A percentile compares a stretch with the other conserved stretches of the same genome.
Conservation (phyloP, 1,140 invertebrate species). For the Saccostrea glomerata region DNA sequence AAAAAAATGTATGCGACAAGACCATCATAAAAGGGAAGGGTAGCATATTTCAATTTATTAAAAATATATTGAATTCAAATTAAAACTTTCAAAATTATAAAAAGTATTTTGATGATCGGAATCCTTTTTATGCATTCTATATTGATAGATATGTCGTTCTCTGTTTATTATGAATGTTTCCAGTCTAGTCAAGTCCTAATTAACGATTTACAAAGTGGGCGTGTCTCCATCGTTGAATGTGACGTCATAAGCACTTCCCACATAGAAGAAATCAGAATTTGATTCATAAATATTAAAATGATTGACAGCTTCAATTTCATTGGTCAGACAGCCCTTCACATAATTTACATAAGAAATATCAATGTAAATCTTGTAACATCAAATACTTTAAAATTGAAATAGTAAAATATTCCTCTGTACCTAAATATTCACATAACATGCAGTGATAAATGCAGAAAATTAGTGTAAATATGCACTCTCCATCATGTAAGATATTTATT, state of each 20-base stretch:
- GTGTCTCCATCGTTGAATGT: background rate
- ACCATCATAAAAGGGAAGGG: too few relatives aligned
- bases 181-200: too few relatives aligned
- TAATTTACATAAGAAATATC: conserved; percentile 69
- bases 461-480: background rate
- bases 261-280: conserved; percentile 22
- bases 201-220: background rate
- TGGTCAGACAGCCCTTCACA: conserved; percentile 53
- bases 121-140: too few relatives aligned
- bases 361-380: conserved; percentile 54
- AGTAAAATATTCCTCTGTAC: background rate
- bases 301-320: conserved; percentile 62
- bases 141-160: too few relatives aligned
- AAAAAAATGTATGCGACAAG: too few relatives aligned
- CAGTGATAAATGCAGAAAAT: background rate
- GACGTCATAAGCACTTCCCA: conserved; percentile 30
- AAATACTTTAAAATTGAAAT: background rate
- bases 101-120: too few relatives aligned
- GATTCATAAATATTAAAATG: conserved; percentile 45
- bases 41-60: too few relatives aligned
- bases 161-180: too few relatives aligned
- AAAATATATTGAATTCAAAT: too few relatives aligned
- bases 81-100: too few relatives aligned
- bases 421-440: background rate
- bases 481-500: background rate